These are phyloP conservation scores for Ophioderma brevispina DNA, from an alignment of 35 echinoderm and acorn worm genomes.

Conservation along the genomic window DNA sequence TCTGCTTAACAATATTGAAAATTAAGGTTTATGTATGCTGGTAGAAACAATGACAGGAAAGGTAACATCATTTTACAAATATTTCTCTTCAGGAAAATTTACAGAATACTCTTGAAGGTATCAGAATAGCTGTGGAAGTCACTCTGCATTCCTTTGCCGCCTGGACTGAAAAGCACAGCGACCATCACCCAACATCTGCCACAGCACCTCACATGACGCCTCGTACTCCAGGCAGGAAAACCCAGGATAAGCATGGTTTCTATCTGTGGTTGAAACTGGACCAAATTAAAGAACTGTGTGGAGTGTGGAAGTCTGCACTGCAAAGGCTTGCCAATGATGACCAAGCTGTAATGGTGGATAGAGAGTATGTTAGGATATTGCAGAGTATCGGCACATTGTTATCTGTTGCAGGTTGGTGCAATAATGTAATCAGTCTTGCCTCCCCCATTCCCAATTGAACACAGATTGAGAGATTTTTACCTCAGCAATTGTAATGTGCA, in stretches of 20 bases:
- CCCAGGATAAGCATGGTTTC: neutral
- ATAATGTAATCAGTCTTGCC: neutral
- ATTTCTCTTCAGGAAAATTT: conserved; percentile 11
- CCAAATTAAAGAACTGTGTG: conserved; percentile 22
- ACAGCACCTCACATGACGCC: neutral
- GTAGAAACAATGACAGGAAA: too few relatives aligned
- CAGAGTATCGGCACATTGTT: conserved; percentile 43
- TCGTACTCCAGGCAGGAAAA: neutral
- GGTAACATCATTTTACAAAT: too few relatives aligned
- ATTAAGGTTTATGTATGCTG: too few relatives aligned
- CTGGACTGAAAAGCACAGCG: neutral
- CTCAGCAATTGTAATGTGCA: neutral
- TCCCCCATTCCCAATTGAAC: neutral
- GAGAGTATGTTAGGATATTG: conserved; percentile 21
- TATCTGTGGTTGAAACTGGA: conserved; percentile 36
- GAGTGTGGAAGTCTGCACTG: conserved; percentile 15
- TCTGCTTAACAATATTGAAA: too few relatives aligned
- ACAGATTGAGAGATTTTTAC: too few relatives aligned
- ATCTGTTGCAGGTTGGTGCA: conserved; percentile 23
- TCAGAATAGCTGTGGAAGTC: conserved; percentile 17
- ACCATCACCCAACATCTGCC: neutral
- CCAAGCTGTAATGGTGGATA: neutral
- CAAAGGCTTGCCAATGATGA: conserved; percentile 11
- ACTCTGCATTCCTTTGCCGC: conserved; percentile 10
- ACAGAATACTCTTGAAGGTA: conserved; percentile 7